These are phyloP conservation scores for Peromyscus eremicus DNA, from an alignment of 2,797 vertebrate genomes.

Conservation along the genomic window DNA sequence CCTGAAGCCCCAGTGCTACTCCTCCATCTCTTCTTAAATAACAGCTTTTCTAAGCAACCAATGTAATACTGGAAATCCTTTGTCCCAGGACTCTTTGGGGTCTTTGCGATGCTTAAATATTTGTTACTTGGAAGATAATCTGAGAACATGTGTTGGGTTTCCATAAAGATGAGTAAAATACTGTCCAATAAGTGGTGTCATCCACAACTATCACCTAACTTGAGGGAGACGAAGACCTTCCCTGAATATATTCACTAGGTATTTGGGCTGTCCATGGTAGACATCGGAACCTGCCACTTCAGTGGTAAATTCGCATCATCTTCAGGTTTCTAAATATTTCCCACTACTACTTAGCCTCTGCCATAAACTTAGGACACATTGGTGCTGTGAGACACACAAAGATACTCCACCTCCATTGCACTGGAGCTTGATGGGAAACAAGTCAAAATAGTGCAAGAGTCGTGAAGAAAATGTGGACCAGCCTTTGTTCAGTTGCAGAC, in stretches of 20 bases:
- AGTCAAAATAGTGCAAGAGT: not conserved
- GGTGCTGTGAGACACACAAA: not conserved
- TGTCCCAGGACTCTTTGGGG: not conserved
- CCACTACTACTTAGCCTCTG: not conserved
- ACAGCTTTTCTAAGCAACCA: not conserved
- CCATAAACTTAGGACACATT: not conserved
- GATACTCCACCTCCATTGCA: not conserved
- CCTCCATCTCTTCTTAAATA: not conserved
- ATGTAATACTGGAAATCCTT: not conserved
- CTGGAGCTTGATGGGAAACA: not conserved
- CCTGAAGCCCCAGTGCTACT: not conserved
- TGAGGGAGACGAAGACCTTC: not conserved
- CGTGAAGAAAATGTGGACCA: not conserved
- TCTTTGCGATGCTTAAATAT: not conserved
- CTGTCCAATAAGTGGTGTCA: not conserved
- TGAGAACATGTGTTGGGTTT: not conserved
- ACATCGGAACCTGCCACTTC: not conserved
- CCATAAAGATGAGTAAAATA: not conserved
- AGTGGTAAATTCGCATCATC: not conserved
- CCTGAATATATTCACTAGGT: not conserved
- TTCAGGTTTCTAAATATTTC: not conserved
- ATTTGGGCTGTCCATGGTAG: not conserved
- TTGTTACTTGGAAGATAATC: not conserved
- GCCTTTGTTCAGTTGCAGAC: not conserved
- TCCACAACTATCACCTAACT: not conserved